Conservation (phyloP, 2,888 invertebrate genomes). For the Eristalis intricaria region DNA sequence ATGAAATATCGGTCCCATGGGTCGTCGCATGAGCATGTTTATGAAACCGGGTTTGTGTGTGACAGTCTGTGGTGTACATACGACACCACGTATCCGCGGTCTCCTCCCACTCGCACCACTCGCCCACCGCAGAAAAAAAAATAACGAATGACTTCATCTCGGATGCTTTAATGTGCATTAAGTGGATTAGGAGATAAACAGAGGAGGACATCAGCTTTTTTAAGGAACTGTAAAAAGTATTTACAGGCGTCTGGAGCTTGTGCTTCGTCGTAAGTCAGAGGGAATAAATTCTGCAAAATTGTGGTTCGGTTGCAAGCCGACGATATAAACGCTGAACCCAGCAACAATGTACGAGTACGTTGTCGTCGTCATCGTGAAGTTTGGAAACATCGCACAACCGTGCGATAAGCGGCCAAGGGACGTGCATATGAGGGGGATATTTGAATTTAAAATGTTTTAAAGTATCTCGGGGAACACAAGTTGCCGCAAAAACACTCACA, state of each 20-base stretch:
- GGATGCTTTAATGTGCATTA: constrained; percentile 64
- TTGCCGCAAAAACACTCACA: constrained; percentile 20
- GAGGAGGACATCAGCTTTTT: constrained; percentile 15
- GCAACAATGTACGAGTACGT: constrained; percentile 19
- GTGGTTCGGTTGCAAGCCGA: constrained; percentile 28
- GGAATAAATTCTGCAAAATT: constrained; percentile 30
- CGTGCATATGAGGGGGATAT: background rate
- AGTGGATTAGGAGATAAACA: constrained; percentile 51
- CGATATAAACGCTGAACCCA: constrained; percentile 20
- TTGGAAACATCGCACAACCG: background rate
- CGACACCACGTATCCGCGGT: constrained; percentile 11
- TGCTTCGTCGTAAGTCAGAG: constrained; percentile 7
- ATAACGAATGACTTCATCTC: constrained; percentile 40
- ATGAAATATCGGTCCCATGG: constrained; percentile 34
- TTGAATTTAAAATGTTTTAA: constrained; percentile 22
- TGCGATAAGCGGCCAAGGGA: background rate
- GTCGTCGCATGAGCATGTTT: background rate
- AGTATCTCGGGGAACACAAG: constrained; percentile 20
- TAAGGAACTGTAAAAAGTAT: constrained; percentile 16
- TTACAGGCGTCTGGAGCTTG: constrained; percentile 21
- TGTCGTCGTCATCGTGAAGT: background rate
- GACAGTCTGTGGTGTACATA: constrained; percentile 12
- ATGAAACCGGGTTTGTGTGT: background rate
- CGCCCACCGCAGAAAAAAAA: background rate
- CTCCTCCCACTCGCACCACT: background rate